phyloP scores from a whole-genome alignment of 2,113 vertebrate genomes.

The Oncorhynchus tshawytscha region DNA sequence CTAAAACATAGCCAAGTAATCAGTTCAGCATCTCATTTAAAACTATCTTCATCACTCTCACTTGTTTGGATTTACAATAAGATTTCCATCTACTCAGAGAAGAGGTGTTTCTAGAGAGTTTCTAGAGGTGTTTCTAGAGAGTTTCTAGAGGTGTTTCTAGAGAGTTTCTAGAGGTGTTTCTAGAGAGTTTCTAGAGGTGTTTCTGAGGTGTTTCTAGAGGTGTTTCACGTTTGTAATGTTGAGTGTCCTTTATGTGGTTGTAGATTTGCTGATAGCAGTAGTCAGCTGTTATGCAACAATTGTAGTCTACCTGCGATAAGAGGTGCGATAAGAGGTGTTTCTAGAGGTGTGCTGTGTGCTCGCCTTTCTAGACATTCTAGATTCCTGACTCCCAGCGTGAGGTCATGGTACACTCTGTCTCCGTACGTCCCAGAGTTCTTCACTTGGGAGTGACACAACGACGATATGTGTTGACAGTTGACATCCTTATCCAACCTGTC shows the following conservation, averaged over 20 bases:
- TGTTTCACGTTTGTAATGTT: too few relatives aligned
- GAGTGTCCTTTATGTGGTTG: neutral
- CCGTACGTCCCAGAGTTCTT: slow-evolving; percentile 6
- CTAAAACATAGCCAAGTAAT: neutral
- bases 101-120: neutral
- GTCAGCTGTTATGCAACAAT: too few relatives aligned
- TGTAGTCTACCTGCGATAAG: too few relatives aligned
- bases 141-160: too few relatives aligned
- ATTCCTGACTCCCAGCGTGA: slow-evolving; percentile 48
- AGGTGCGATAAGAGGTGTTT: too few relatives aligned
- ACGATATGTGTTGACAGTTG: slow-evolving; percentile 15
- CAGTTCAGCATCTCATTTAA: neutral
- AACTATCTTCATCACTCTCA: slow-evolving; percentile 16
- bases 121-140: too few relatives aligned
- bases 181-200: too few relatives aligned
- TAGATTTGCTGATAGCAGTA: neutral
- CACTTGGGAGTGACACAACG: neutral
- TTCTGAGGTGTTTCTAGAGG: too few relatives aligned
- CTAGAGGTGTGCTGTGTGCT: slow-evolving; percentile 9
- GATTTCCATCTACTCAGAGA: slow-evolving; percentile 26
- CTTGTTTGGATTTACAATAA: slow-evolving; percentile 9
- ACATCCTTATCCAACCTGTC: slow-evolving; percentile 65
- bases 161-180: too few relatives aligned
- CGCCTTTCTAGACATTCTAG: slow-evolving; percentile 56
- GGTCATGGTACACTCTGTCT: slow-evolving; percentile 20